Percentiles rank a stretch among this genome's conserved stretches.
phyloP scores from a whole-genome alignment of 2,113 vertebrate species.

The Helogale parvula region DNA sequence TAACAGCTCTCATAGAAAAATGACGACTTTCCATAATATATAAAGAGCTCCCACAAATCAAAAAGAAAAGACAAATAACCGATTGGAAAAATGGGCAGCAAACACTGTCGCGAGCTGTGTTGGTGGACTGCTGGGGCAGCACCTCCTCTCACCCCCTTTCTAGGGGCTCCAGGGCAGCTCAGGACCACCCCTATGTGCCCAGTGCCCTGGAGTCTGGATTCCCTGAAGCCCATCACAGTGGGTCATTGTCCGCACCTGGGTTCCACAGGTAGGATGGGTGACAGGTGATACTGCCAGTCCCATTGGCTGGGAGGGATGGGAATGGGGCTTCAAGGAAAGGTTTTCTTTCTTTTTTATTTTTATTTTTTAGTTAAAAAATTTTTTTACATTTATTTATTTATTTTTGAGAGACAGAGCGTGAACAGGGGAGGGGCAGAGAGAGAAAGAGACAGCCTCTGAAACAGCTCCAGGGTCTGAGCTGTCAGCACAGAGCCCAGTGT shows the following conservation, averaged over 20 bases:
- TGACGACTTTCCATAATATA: neutral
- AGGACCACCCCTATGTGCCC: fast-evolving
- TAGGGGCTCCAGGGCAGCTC: too few species aligned
- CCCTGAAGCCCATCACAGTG: fast-evolving
- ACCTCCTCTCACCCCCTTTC: neutral
- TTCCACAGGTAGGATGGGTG: neutral
- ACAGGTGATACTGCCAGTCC: neutral
- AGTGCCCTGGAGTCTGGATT: neutral
- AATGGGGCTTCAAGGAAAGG: neutral
- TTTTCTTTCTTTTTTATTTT: neutral
- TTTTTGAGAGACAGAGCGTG: too few species aligned
- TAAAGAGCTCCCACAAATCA: neutral
- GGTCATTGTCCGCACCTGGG: neutral
- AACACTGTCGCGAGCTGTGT: fast-evolving
- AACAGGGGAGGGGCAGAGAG: too few species aligned
- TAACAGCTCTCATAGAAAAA: neutral
- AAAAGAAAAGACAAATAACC: neutral
- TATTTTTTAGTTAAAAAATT: too few species aligned
- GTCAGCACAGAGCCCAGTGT: too few species aligned
- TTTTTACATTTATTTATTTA: too few species aligned
- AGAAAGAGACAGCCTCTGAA: too few species aligned
- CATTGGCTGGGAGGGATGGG: too few species aligned
- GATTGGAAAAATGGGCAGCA: neutral
- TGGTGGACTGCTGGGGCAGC: neutral
- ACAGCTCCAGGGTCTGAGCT: too few species aligned